A percentile compares a stretch with the other conserved stretches of the same genome.
These are phyloP conservation scores for Pseudomyrmex cubaensis DNA, from an alignment of 1,140 invertebrate genomes.

Conservation along the genomic window DNA sequence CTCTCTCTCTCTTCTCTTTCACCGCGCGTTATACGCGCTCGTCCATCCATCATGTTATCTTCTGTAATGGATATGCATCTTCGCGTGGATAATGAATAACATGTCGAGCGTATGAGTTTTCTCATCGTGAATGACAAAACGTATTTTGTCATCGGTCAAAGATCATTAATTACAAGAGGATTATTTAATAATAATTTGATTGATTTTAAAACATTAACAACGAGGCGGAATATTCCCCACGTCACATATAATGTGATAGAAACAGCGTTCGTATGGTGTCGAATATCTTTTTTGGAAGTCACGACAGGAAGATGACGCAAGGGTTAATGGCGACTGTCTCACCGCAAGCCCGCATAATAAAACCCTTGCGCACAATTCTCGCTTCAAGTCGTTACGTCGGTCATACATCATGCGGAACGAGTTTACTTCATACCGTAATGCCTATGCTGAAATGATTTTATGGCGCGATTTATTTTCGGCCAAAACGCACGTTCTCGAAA, in stretches of 20 bases:
- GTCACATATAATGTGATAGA: slow-evolving; percentile 3
- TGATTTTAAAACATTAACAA: slow-evolving; percentile 25
- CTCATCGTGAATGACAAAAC: slow-evolving; percentile 46
- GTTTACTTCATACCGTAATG: slow-evolving; percentile 67
- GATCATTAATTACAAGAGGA: slow-evolving; percentile 36
- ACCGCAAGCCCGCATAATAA: slow-evolving; percentile 60
- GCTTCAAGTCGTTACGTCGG: slow-evolving; percentile 66
- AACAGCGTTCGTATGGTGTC: slow-evolving; percentile 4
- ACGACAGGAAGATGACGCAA: slow-evolving; percentile 1
- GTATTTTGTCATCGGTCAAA: slow-evolving; percentile 62
- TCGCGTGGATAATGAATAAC: slow-evolving; percentile 64
- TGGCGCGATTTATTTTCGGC: slow-evolving; percentile 62
- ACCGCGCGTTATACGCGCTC: slow-evolving; percentile 10
- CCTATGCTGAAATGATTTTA: slow-evolving; percentile 69
- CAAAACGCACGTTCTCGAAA: slow-evolving; percentile 26
- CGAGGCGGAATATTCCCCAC: not conserved
- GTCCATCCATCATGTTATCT: slow-evolving; percentile 66
- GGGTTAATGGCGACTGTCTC: slow-evolving; percentile 61
- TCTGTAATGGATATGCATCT: slow-evolving; percentile 53
- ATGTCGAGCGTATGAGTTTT: slow-evolving; percentile 46
- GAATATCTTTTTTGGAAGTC: slow-evolving; percentile 52
- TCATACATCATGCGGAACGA: slow-evolving; percentile 66
- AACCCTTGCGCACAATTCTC: slow-evolving; percentile 65
- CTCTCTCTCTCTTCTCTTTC: not conserved
- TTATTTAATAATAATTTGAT: slow-evolving; percentile 50